Percentiles rank a stretch among this genome's conserved stretches.
Conservation (phyloP, 2,888 invertebrate species). For the Andricus curvator region DNA sequence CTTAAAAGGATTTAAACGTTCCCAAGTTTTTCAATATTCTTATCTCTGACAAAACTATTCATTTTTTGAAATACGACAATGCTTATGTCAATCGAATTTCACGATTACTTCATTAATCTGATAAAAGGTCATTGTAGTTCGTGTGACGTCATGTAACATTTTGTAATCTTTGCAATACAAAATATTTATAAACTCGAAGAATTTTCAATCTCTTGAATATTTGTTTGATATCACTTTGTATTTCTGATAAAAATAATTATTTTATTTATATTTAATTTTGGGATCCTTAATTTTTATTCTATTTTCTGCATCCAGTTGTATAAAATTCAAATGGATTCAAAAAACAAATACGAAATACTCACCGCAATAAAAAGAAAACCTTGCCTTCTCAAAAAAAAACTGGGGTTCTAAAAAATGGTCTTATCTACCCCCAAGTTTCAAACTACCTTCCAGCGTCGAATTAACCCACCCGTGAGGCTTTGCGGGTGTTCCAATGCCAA, state of each 20-base stretch:
- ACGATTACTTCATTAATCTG: neutral
- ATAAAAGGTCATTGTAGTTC: constrained; percentile 1
- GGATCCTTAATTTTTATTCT: neutral
- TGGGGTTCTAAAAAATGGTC: neutral
- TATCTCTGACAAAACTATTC: neutral
- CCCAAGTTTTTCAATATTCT: neutral
- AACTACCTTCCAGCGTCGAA: neutral
- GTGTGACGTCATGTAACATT: neutral
- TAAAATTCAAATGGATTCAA: neutral
- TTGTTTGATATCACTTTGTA: neutral
- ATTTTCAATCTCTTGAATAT: neutral
- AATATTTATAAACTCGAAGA: neutral
- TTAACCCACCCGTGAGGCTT: neutral
- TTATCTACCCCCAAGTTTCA: neutral
- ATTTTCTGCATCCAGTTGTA: neutral
- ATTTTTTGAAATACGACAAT: neutral
- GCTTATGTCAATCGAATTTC: neutral
- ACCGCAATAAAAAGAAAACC: neutral
- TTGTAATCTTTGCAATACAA: neutral
- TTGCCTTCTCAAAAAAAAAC: neutral
- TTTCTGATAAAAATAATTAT: neutral
- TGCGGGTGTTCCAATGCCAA: constrained; percentile 66
- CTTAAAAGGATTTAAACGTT: neutral
- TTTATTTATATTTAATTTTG: neutral
- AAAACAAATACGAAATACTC: neutral